A percentile compares a stretch with the other conserved stretches of the same genome.
Conservation (phyloP, 2,888 invertebrate genomes). For the Phalangium opilio region DNA sequence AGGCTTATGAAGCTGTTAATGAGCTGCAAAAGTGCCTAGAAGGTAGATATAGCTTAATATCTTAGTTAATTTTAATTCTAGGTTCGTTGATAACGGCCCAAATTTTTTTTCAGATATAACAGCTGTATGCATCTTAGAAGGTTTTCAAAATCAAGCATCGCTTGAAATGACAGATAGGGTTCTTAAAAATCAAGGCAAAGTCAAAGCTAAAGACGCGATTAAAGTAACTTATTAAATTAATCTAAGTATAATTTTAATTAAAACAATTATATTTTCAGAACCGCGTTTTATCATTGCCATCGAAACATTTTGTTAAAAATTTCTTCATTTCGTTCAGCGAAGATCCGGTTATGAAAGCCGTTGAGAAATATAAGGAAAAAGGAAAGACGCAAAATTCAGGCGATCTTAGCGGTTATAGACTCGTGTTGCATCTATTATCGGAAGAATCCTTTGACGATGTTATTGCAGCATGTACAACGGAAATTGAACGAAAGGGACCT, state of each 20-base stretch:
- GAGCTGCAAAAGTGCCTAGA: constrained; percentile 67
- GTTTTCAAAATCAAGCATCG: constrained; percentile 64
- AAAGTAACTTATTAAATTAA: constrained; percentile 32
- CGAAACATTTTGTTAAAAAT: constrained; percentile 65
- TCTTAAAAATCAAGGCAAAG: constrained; percentile 51
- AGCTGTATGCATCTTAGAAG: constrained; percentile 76
- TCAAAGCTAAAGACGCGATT: constrained; percentile 28
- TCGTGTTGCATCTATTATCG: constrained; percentile 53
- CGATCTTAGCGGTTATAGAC: constrained; percentile 44
- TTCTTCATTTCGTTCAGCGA: constrained; percentile 75
- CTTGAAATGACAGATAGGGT: constrained; percentile 73
- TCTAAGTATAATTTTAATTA: neutral
- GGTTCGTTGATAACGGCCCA: no score
- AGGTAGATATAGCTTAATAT: constrained; percentile 26
- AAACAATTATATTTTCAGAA: constrained; percentile 7
- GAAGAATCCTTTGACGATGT: constrained; percentile 58
- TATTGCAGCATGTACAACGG: constrained; percentile 61
- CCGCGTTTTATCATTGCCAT: constrained; percentile 55
- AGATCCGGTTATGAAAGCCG: constrained; percentile 30
- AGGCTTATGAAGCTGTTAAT: constrained; percentile 53
- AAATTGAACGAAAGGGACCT: constrained; percentile 41
- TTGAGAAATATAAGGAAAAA: constrained; percentile 12
- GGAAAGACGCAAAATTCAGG: neutral
- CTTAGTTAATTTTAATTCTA: no score
- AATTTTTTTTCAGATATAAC: constrained; percentile 51